These are phyloP conservation scores for Echinometra lucunter DNA, from an alignment of 53 echinoderm and acorn worm genomes.

Conservation along the genomic window DNA sequence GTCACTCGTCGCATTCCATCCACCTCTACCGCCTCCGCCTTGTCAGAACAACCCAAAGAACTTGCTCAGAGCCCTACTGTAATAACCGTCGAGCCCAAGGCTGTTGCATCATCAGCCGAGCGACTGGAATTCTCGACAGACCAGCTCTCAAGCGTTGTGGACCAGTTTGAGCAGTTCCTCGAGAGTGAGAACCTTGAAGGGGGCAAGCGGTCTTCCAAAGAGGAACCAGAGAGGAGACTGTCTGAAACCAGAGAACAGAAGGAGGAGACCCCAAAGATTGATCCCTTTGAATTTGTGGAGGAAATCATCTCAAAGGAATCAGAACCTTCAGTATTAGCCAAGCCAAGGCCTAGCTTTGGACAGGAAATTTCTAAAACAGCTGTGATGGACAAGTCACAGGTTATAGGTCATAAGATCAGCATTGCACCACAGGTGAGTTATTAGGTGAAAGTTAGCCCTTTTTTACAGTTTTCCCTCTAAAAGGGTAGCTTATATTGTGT, in stretches of 20 bases:
- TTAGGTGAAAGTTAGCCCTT: not conserved
- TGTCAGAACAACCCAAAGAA: not conserved
- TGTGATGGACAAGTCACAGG: constrained; percentile 24
- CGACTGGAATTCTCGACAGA: constrained; percentile 65
- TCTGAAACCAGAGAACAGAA: not conserved
- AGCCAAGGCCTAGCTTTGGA: constrained; percentile 1
- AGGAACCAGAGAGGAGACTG: not conserved
- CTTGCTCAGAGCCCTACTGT: not conserved
- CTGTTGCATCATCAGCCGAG: not conserved
- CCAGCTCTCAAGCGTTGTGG: constrained; percentile 58
- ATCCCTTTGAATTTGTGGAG: constrained; percentile 68
- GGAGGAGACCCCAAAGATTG: constrained; percentile 8
- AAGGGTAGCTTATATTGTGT: no score
- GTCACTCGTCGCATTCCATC: constrained; percentile 12
- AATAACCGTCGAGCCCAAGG: constrained; percentile 27
- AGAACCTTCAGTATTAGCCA: not conserved
- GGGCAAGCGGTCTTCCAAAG: not conserved
- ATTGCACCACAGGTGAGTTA: constrained; percentile 23
- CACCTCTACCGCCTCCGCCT: no score
- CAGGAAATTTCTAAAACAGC: not conserved
- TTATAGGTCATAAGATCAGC: constrained; percentile 33
- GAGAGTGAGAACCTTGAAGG: constrained; percentile 76
- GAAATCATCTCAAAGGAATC: constrained; percentile 46
- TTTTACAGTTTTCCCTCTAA: no score
- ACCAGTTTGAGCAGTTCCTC: constrained; percentile 89